Base-by-base conservation (phyloP, 1,140 invertebrate species). In the Hycleus cichorii region DNA sequence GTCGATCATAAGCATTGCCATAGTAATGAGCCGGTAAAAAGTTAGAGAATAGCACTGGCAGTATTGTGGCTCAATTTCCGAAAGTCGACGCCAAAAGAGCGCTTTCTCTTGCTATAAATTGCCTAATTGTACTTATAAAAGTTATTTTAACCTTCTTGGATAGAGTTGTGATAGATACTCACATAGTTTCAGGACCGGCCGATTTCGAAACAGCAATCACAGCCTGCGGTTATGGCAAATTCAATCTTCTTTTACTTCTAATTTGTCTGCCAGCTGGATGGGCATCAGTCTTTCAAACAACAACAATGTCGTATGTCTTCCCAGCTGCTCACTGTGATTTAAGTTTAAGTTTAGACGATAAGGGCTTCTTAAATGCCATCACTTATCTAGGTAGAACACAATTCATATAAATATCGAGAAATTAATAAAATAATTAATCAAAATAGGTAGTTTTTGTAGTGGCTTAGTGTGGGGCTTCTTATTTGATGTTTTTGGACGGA, bases 381-480 rank as follows among this genome's bases (percentile, higher is more conserved):
- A 78, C 80, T 25, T 89, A 86, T 71, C 76, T 77, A 58, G 87
- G 87, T 85, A 65, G 57, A 43, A 58, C 18, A 18, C 18, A 18
- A 18, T 18, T 18, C 18, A 1, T 18, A 18, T 55, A 2, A 8
- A 32, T 24, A 47, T 12, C 10, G 6, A 39, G 10, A 39, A 39
- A 39, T 39, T 39, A 7, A 10, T 39, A 7, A 39, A 39, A 7
- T 39, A 6, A 39, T 39, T 39, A 39, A 7, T 39, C 10, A 39
- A 39, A 18, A 18, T 18, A 18, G 18, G 18, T 42, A 7, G 40
- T 42, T 6, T 42, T 9, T 10, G 40, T 0, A 90, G 89, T 47
- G 88, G 87, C 0, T 81, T 89, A 65, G 64, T 91, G 11, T 93
- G 90, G 89, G 90, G 90, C 3, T 89, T 86, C 58, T 66, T 92